Base-by-base conservation (phyloP, 2,888 invertebrate genomes). In the Latrodectus elegans region DNA sequence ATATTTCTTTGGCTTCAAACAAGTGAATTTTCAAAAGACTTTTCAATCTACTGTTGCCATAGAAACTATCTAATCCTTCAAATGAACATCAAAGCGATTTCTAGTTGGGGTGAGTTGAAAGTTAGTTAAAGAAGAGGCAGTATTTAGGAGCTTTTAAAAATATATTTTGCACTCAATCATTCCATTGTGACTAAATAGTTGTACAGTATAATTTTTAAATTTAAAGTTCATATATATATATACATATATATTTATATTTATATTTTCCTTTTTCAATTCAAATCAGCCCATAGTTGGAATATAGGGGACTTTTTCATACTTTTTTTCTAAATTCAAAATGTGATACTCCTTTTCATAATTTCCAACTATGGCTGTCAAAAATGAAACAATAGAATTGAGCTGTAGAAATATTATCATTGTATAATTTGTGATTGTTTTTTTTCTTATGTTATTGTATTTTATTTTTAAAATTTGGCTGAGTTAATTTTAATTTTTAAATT, bases 111-210 rank as follows among this genome's bases (percentile, higher is more conserved):
- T 75, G 75, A 72, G 65, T 64, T 76, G 77, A 72, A 67, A 81
- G 70, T 87, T 81, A 87, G 85, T 80, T 75, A 65, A 80, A 80
- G 51, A 65, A 52, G 70, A 84, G 77, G 77, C 76, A 65, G 79
- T 81, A 81, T 81, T 82, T 87, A 87, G 86, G 76, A 81, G 86
- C 81, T 87, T 87, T 77, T 73, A 77, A 81, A 77, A 84, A 64
- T 75, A 81, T 79, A 68, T 76, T 87, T 87, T 85, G 77, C 81
- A 81, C 81, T 82, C 65, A 68, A 87, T 76, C 86, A 87, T 87
- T 87, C 86, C 86, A 87, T 87, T 84, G 74, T 78, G 72, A 72
- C 67, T 78, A 74, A 17, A 82, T 82, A 82, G 82, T 82, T 82
- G 82, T 82, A 82, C 82, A 82, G 82, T 82, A 82, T 82, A 75